phyloP scores from a whole-genome alignment of 2,113 vertebrate species.

The Alligator sinensis region DNA sequence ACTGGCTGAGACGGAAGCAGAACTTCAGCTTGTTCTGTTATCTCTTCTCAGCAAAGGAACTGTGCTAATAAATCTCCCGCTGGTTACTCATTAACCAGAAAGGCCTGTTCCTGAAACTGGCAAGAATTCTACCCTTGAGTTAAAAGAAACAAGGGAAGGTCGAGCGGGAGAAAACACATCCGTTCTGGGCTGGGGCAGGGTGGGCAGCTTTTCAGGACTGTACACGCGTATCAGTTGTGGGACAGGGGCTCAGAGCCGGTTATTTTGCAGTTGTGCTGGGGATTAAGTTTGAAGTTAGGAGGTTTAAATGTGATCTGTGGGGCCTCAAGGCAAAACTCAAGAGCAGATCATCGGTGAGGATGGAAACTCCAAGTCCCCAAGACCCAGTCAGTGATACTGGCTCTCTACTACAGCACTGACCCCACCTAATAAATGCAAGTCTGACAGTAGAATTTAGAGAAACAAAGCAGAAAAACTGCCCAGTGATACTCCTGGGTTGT shows the following conservation, averaged over 20 bases:
- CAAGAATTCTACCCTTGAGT: background rate
- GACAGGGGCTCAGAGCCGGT: background rate
- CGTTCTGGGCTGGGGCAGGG: accelerated
- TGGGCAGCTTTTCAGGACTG: no score
- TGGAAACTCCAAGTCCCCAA: background rate
- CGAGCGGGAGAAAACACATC: accelerated
- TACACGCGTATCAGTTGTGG: no score
- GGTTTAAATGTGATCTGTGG: background rate
- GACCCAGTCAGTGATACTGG: background rate
- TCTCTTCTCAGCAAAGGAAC: constrained; percentile 25
- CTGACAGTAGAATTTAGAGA: background rate
- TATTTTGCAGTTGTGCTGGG: background rate
- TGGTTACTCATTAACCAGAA: constrained; percentile 54
- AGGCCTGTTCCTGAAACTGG: background rate
- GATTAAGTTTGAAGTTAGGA: background rate
- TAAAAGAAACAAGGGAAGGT: accelerated
- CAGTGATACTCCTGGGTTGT: background rate
- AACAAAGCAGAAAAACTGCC: background rate
- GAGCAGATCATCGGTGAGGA: background rate
- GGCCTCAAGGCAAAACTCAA: background rate
- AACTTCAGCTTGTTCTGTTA: background rate
- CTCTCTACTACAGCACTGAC: background rate
- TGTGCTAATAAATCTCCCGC: background rate
- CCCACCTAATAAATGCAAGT: background rate
- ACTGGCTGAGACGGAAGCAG: background rate